These are phyloP conservation scores for Eurystomus gularis DNA, from an alignment of 2,113 vertebrate genomes.

Conservation along the genomic window DNA sequence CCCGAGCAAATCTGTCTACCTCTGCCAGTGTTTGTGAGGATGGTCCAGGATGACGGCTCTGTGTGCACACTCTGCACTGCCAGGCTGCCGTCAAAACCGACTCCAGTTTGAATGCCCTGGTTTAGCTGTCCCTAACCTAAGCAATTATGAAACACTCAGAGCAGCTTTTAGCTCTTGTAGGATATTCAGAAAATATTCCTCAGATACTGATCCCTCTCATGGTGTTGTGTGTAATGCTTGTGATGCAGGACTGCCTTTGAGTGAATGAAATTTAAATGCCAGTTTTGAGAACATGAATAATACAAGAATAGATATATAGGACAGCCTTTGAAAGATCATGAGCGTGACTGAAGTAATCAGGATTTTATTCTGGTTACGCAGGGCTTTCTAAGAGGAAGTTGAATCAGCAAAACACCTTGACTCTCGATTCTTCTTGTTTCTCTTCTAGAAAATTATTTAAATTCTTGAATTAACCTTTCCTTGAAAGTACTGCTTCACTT, in stretches of 20 bases:
- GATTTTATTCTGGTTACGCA: neutral
- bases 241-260: neutral
- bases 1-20: conserved; percentile 9
- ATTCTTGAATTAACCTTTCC: neutral
- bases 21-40: neutral
- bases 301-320: neutral
- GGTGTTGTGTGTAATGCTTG: neutral
- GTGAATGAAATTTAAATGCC: neutral
- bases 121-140: neutral
- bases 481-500: neutral
- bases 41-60: neutral
- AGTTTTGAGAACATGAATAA: neutral
- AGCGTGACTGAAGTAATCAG: neutral
- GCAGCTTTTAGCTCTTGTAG: neutral
- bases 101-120: neutral
- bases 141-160: neutral
- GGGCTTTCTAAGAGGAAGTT: neutral
- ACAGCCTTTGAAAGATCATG: neutral
- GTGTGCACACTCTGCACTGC: neutral
- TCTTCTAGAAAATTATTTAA: neutral
- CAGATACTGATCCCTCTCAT: neutral
- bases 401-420: neutral
- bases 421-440: neutral
- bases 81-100: neutral
- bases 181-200: neutral